Evolutionary conservation across 2,888 invertebrate species (phyloP).

Genomic region (Beris morrisii): DNA sequence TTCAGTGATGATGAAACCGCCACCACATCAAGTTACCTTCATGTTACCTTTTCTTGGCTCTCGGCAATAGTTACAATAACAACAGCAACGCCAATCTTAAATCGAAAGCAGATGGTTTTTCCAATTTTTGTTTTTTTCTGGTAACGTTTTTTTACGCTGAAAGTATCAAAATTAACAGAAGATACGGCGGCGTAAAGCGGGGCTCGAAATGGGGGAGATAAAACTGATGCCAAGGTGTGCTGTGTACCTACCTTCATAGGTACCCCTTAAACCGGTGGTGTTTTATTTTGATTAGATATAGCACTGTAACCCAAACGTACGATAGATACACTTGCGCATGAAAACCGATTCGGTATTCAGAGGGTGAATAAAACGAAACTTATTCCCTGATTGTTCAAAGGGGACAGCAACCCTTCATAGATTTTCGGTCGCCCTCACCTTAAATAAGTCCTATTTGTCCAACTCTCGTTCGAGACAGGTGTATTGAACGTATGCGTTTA

Average conservation of each 20-base stretch:
- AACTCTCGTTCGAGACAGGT: constrained; percentile 17
- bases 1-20: constrained; percentile 10
- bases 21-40: constrained; percentile 17
- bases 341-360: not conserved
- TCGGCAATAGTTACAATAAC: not conserved
- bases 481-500: not conserved
- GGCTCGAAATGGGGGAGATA: constrained; percentile 1
- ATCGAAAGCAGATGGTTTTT: constrained; percentile 23
- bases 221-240: constrained; percentile 23
- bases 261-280: not conserved
- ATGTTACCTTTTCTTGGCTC: not conserved
- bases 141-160: no score
- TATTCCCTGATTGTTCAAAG: constrained; percentile 4
- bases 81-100: not conserved
- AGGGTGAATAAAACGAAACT: not conserved
- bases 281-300: not conserved
- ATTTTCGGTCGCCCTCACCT: not conserved
- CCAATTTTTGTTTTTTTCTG: constrained; percentile 4
- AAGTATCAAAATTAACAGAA: no score
- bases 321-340: constrained; percentile 7
- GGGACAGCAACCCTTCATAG: constrained; percentile 18
- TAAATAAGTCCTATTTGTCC: not conserved
- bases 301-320: not conserved
- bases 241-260: no score
- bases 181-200: no score